A percentile compares a stretch with the other conserved stretches of the same genome.
Conservation (phyloP, 1,140 invertebrate genomes). For the Trichoplusia ni region DNA sequence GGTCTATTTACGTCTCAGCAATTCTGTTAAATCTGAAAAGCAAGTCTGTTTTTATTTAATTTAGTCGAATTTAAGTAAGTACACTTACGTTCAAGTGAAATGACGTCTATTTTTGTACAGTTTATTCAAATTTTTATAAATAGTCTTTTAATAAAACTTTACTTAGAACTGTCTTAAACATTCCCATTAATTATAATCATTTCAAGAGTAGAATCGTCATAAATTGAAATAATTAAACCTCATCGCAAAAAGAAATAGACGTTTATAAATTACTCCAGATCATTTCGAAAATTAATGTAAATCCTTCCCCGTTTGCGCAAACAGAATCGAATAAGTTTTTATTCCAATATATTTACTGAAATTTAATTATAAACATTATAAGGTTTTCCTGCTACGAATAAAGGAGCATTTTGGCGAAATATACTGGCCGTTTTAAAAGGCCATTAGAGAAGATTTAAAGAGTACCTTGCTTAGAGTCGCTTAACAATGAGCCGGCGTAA, state of each 20-base stretch:
- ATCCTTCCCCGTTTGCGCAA: neutral
- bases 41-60: too few species aligned
- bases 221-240: too few species aligned
- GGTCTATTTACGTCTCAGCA: too few species aligned
- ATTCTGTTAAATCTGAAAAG: too few species aligned
- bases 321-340: constrained; percentile 1
- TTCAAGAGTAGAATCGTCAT: too few species aligned
- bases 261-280: neutral
- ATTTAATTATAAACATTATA: constrained; percentile 51
- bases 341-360: constrained; percentile 28
- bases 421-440: constrained; percentile 61
- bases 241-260: neutral
- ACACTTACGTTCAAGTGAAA: too few species aligned
- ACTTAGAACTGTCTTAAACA: too few species aligned
- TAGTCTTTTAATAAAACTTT: too few species aligned
- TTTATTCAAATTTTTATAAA: too few species aligned
- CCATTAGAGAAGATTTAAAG: constrained; percentile 65
- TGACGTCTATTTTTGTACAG: too few species aligned
- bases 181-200: too few species aligned
- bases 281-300: neutral
- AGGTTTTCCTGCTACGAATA: constrained; percentile 41
- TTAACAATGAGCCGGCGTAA: constrained; percentile 56
- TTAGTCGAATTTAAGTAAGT: too few species aligned
- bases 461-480: constrained; percentile 57
- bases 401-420: constrained; percentile 48